Evolutionary conservation across 2,113 vertebrate species (phyloP), one percentile per base, ranked within the genome.

Genomic region (Philantomba maxwellii): DNA sequence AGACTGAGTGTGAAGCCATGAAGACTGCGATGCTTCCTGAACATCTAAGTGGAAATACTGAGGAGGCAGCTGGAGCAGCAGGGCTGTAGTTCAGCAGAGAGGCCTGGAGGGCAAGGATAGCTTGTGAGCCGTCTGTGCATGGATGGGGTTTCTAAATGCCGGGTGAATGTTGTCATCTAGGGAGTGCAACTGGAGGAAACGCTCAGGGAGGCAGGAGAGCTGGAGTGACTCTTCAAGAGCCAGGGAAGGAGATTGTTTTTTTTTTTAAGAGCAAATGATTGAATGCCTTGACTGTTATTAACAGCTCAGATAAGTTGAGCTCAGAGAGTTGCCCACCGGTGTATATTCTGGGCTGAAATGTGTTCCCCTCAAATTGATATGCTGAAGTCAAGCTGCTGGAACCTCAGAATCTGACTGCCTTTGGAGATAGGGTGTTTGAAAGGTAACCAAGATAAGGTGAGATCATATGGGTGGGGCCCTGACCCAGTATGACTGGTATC

Each of bases 111-210:
- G 33, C 10, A 14, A 12, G 33, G 2, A 7, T n/a, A 28, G 28
- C 39, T 17, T 11, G 36, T 6, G 47, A 39, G 17, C 30, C 23
- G 1, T 26, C 66, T 13, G 1, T 2, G 14, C 19, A 6, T 1
- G 26, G 26, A 12, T 60, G 33, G 6, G 12, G 10, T 53, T 81
- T 78, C 55, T 17, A 84, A 66, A 66, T 3, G n/a, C 23, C 0
- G 0, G 15, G 4, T 3, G 21, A 13, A 6, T 3, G 2, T 19
- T 45, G 19, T 51, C 13, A 30, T 25, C 9, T n/a, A 51, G 19
- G 36, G 36, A 36, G 28, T 4, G 30, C 60, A 14, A 47, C 13
- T 16, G 4, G 62, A 82, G 39, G 47, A 43, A 64, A 9, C 1
- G 2, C 17, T 25, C 36, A 55, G 30, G 14, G 36, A 55, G 36